A percentile compares a stretch with the other conserved stretches of the same genome.
Evolutionary conservation across 2,113 vertebrate species (phyloP).

Genomic region (Pelmatolapia mariae): DNA sequence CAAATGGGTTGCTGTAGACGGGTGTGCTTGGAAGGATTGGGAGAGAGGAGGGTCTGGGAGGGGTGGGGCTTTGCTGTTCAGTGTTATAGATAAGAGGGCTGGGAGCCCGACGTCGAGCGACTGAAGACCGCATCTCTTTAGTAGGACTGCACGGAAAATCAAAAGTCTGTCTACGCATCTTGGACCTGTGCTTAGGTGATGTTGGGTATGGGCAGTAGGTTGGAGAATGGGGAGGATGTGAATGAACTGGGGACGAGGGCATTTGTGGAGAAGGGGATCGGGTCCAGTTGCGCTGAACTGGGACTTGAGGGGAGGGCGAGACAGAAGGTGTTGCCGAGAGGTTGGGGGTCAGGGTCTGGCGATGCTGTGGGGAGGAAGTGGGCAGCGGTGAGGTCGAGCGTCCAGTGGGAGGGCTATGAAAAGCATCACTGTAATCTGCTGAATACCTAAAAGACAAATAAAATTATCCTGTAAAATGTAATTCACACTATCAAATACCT

Average conservation of each 20-base stretch:
- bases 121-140: conserved; percentile 64
- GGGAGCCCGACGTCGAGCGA: conserved; percentile 78
- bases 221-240: conserved; percentile 72
- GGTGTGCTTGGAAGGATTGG: conserved; percentile 83
- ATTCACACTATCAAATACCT: neutral
- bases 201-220: conserved; percentile 81
- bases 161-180: conserved; percentile 68
- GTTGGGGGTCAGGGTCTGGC: conserved; percentile 61
- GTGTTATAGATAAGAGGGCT: conserved; percentile 83
- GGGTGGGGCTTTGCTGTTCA: conserved; percentile 77
- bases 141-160: conserved; percentile 70
- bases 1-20: conserved; percentile 65
- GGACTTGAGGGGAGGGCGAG: conserved; percentile 57
- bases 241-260: conserved; percentile 73
- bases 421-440: conserved; percentile 69
- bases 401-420: conserved; percentile 74
- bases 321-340: conserved; percentile 54
- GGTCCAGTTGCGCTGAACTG: conserved; percentile 68
- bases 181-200: conserved; percentile 74
- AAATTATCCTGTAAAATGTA: neutral
- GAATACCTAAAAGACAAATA: conserved; percentile 71
- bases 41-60: conserved; percentile 84
- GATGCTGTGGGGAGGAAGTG: conserved; percentile 68
- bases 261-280: conserved; percentile 78
- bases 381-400: conserved; percentile 71